A percentile compares a stretch with the other conserved stretches of the same genome.
These are phyloP conservation scores for Seladonia tumulorum DNA, from an alignment of 2,888 invertebrate species.

Conservation along the genomic window DNA sequence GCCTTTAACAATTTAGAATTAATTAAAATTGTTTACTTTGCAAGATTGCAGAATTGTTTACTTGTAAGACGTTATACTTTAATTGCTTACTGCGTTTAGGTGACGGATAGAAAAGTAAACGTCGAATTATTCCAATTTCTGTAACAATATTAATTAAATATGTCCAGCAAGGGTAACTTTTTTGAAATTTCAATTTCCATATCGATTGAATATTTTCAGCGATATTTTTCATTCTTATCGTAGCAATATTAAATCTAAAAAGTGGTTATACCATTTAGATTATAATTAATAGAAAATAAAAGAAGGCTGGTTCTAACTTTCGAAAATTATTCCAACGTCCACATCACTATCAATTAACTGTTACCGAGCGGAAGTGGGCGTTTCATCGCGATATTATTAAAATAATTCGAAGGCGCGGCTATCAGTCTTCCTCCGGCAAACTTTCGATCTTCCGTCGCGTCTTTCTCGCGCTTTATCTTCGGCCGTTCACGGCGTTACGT, in stretches of 20 bases:
- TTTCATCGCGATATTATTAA: not conserved
- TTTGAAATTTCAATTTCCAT: too few relatives aligned
- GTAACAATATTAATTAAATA: not conserved
- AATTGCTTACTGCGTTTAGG: too few relatives aligned
- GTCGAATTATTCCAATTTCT: not conserved
- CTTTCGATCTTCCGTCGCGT: slow-evolving; percentile 3
- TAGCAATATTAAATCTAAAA: not conserved
- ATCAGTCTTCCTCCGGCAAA: slow-evolving; percentile 16
- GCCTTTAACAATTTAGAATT: not conserved
- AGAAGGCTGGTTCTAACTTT: not conserved
- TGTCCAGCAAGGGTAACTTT: not conserved
- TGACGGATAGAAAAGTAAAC: not conserved
- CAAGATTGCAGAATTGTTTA: too few relatives aligned
- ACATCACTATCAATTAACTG: not conserved
- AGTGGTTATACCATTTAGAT: not conserved
- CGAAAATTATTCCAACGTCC: not conserved
- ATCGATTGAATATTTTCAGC: not conserved
- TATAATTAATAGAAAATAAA: not conserved
- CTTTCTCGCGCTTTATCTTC: slow-evolving; percentile 28
- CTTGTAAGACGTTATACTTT: too few relatives aligned
- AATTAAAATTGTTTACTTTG: not conserved
- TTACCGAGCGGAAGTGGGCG: not conserved
- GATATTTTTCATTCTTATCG: not conserved
- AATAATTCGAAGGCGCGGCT: not conserved
- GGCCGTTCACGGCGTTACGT: slow-evolving; percentile 24